Percentiles rank a stretch among this genome's conserved stretches.
These are phyloP conservation scores for Cryptotis parvus DNA, from an alignment of 2,113 vertebrate species.

Conservation along the genomic window DNA sequence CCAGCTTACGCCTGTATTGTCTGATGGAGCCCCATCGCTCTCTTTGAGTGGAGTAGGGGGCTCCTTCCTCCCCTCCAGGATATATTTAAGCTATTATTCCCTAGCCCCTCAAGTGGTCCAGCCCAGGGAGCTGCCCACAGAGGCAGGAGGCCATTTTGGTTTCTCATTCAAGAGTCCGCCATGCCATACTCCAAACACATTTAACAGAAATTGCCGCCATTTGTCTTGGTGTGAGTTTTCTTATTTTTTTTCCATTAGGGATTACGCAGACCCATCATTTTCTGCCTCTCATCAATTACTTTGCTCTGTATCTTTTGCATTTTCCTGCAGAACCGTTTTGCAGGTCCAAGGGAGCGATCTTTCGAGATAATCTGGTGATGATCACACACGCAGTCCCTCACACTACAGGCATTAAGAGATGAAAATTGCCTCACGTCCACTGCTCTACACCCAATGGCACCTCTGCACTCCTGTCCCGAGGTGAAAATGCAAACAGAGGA, in stretches of 20 bases:
- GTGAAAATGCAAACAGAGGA: constrained; percentile 89
- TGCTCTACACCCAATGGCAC: constrained; percentile 85
- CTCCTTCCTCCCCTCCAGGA: background rate
- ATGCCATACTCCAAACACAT: constrained; percentile 73
- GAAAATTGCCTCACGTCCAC: constrained; percentile 90
- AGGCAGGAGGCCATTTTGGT: background rate
- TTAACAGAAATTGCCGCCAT: constrained; percentile 69
- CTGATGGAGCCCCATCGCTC: background rate
- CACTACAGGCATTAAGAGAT: constrained; percentile 86
- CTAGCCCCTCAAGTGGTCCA: background rate
- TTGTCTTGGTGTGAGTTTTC: constrained; percentile 73
- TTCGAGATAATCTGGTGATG: constrained; percentile 90
- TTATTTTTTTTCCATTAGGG: constrained; percentile 81
- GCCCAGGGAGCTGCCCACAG: background rate
- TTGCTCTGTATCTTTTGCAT: constrained; percentile 83
- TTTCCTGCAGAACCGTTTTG: constrained; percentile 87
- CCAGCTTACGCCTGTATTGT: too few relatives aligned
- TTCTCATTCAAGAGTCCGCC: background rate
- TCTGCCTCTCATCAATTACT: constrained; percentile 86
- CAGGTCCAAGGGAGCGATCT: constrained; percentile 86
- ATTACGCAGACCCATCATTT: constrained; percentile 85
- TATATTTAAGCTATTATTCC: background rate
- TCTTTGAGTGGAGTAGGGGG: too few relatives aligned
- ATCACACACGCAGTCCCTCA: constrained; percentile 85
- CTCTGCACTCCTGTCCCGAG: constrained; percentile 88